Conservation (phyloP, 37 sponge, comb jelly and placozoan genomes). For the Oopsacas minuta region DNA sequence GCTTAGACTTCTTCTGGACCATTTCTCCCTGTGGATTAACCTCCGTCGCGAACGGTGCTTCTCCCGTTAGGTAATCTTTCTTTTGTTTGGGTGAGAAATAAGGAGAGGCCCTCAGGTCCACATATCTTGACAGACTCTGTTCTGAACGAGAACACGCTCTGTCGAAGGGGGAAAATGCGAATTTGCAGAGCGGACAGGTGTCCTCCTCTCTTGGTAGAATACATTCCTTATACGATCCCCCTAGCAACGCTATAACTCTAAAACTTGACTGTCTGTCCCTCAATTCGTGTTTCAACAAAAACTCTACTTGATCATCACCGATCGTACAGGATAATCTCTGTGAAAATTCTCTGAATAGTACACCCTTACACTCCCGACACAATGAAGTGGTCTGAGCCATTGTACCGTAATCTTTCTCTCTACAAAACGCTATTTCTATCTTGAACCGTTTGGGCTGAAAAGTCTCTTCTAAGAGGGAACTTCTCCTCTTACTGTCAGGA, state of each 20-base stretch:
- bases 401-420: not conserved
- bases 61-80: not conserved
- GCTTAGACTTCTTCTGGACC: not conserved
- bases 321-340: not conserved
- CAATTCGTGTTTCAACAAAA: not conserved
- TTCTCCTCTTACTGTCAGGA: not conserved
- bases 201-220: not conserved
- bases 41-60: not conserved
- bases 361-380: not conserved
- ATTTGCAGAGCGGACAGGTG: conserved; percentile 6
- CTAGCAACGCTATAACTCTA: not conserved
- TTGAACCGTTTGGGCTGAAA: not conserved
- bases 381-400: not conserved
- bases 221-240: not conserved
- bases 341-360: not conserved
- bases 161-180: not conserved
- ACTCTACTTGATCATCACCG: not conserved
- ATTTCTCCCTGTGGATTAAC: conserved; percentile 4
- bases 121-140: not conserved
- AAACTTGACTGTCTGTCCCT: not conserved
- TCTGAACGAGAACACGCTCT: conserved; percentile 1
- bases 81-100: not conserved
- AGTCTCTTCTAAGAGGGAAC: not conserved
- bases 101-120: not conserved
- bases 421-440: not conserved